Percentiles rank a stretch among this genome's conserved stretches.
Conservation (phyloP, 2,113 vertebrate genomes). For the Fukomys damarensis region DNA sequence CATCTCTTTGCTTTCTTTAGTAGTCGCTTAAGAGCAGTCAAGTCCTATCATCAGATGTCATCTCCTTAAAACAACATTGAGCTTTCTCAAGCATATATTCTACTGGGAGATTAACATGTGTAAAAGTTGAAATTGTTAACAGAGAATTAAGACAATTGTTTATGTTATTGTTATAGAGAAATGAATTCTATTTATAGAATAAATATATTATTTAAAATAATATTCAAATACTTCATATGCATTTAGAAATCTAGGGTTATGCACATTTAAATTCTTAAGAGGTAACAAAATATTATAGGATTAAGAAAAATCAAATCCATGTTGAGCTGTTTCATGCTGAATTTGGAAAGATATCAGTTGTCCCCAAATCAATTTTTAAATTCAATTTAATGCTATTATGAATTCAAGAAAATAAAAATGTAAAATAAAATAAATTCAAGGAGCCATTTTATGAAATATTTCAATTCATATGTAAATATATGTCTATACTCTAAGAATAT, state of each 20-base stretch:
- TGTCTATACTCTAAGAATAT: background rate
- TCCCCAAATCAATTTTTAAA: background rate
- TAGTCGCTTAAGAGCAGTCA: background rate
- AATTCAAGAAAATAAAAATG: background rate
- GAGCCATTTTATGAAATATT: background rate
- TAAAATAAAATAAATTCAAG: background rate
- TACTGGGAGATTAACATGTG: background rate
- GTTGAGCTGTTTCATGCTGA: background rate
- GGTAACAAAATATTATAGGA: background rate
- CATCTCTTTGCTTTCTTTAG: background rate
- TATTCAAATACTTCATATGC: background rate
- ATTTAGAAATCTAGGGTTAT: background rate
- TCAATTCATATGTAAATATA: background rate
- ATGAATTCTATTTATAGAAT: background rate
- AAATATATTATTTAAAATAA: background rate
- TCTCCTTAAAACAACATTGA: background rate
- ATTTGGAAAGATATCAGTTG: background rate
- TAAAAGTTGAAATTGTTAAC: background rate
- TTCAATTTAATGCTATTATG: background rate
- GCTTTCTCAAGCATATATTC: background rate
- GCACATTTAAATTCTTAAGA: background rate
- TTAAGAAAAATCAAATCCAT: background rate
- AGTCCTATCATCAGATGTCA: background rate
- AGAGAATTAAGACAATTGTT: background rate
- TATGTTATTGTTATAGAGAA: background rate